Conservation (phyloP, 1,140 invertebrate genomes). For the Hestina assimilis region DNA sequence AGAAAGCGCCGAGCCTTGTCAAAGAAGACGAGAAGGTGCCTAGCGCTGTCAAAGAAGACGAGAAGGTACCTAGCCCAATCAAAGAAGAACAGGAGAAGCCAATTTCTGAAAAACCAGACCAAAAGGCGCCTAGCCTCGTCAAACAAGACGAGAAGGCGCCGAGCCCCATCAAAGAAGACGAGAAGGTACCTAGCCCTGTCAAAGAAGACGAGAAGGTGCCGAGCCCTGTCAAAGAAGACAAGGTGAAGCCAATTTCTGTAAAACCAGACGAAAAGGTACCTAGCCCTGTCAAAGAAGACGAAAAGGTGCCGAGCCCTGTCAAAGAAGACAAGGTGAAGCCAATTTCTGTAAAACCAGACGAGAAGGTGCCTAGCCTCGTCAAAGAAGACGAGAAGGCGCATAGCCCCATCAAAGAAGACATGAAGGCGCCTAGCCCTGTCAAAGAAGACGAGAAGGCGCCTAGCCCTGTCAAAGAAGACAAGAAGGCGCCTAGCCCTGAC, state of each 20-base stretch:
- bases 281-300: background rate
- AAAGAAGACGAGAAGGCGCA: background rate
- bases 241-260: too few relatives aligned
- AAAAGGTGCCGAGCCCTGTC: background rate
- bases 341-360: background rate
- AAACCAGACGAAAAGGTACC: too few relatives aligned
- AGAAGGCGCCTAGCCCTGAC: conserved; percentile 15
- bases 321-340: background rate
- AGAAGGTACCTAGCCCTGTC: background rate
- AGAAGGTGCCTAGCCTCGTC: background rate
- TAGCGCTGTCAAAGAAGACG: conserved; percentile 12
- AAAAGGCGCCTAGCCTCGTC: background rate
- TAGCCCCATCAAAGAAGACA: background rate
- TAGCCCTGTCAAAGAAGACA: background rate
- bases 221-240: background rate
- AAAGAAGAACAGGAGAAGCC: background rate
- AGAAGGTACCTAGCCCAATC: conserved; percentile 5
- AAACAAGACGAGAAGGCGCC: background rate
- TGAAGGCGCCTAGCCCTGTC: conserved; percentile 16
- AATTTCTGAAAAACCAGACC: too few relatives aligned
- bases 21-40: conserved; percentile 11
- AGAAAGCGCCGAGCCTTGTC: background rate
- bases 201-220: background rate
- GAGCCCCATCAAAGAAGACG: background rate
- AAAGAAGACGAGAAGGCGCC: too few relatives aligned